phyloP scores from a whole-genome alignment of 2,113 vertebrate genomes.

The Kryptolebias marmoratus region DNA sequence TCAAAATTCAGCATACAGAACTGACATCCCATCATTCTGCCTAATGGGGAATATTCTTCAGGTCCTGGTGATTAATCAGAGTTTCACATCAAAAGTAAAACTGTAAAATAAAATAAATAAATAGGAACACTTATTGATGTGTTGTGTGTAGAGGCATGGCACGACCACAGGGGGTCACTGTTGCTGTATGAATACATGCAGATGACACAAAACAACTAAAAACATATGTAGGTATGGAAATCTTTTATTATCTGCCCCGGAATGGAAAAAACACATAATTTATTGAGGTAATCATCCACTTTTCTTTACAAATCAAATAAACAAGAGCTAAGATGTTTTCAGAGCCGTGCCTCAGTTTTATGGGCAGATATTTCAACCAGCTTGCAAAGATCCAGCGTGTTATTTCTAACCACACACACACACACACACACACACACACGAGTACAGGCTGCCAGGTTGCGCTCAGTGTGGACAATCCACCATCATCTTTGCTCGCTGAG shows the following conservation, averaged over 20 bases:
- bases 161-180: conserved; percentile 71
- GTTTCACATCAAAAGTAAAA: conserved; percentile 31
- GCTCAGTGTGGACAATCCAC: conserved; percentile 44
- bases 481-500: conserved; percentile 40
- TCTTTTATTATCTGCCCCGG: not conserved
- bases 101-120: not conserved
- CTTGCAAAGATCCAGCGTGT: not conserved
- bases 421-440: conserved; percentile 1
- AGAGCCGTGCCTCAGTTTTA: not conserved
- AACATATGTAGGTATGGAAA: conserved; percentile 5
- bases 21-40: too few relatives aligned
- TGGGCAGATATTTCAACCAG: conserved; percentile 7
- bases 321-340: too few relatives aligned
- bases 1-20: too few relatives aligned
- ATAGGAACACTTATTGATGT: not conserved
- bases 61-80: not conserved
- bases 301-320: too few relatives aligned
- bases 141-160: conserved; percentile 19
- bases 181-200: conserved; percentile 45
- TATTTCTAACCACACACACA: not conserved
- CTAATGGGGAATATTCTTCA: too few relatives aligned
- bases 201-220: not conserved
- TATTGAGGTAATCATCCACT: not conserved
- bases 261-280: not conserved
- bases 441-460: conserved; percentile 24